phyloP scores from a whole-genome alignment of 30 jellyfish, hydroid and myxozoan species.

The Aurelia aurita region DNA sequence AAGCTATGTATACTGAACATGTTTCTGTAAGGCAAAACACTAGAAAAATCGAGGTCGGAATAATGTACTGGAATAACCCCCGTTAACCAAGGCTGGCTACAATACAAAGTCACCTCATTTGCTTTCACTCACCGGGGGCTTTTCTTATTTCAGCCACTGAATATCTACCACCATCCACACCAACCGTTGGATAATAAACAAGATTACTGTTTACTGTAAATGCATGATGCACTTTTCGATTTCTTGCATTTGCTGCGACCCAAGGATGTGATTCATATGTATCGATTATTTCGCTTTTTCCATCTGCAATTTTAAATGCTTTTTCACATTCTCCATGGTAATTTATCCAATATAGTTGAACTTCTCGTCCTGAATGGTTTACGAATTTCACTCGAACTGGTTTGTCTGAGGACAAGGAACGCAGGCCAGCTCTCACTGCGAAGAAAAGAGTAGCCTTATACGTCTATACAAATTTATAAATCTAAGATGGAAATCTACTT shows the following conservation, averaged over 20 bases:
- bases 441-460: too few relatives aligned
- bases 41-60: too few relatives aligned
- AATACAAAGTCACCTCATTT: too few relatives aligned
- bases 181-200: slow-evolving; percentile 85
- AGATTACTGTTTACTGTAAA: slow-evolving; percentile 84
- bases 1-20: too few relatives aligned
- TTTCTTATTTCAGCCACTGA: slow-evolving; percentile 82
- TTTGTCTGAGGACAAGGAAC: slow-evolving; percentile 82
- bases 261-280: slow-evolving; percentile 97
- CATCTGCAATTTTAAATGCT: slow-evolving; percentile 92
- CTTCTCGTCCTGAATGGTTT: slow-evolving; percentile 98
- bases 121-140: slow-evolving; percentile 75
- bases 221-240: slow-evolving; percentile 92
- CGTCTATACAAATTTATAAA: too few relatives aligned
- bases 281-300: slow-evolving; percentile 88
- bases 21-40: too few relatives aligned
- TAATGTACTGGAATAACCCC: too few relatives aligned
- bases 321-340: slow-evolving; percentile 96
- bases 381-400: slow-evolving; percentile 98
- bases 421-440: slow-evolving; percentile 92
- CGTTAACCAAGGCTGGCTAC: too few relatives aligned
- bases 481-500: too few relatives aligned
- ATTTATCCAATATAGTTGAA: slow-evolving; percentile 92
- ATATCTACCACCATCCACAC: slow-evolving; percentile 93
- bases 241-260: slow-evolving; percentile 99